Base-by-base conservation (phyloP, 2,888 invertebrate species). In the Crematogaster levior region DNA sequence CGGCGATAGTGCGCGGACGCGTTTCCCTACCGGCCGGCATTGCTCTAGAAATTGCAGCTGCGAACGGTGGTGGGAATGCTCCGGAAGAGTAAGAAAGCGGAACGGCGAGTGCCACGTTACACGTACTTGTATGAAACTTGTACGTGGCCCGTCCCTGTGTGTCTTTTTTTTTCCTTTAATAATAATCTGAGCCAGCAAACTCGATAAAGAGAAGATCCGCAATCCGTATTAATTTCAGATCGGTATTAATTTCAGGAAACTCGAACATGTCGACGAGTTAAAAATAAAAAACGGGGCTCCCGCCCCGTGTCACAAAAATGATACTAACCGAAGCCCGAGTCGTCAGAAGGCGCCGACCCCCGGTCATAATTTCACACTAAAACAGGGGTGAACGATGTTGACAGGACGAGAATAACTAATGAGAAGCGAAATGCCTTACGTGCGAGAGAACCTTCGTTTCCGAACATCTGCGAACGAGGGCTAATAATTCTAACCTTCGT, bases 51-150 rank as follows among this genome's bases (percentile, higher is more conserved):
- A 90, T 74, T 86, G 86, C 86, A 87, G 72, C 77, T 73, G 72
- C 84, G n/a, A 24, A 18, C 40, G 27, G 79, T 75, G 86, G 85
- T 77, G 87, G 83, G 89, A 92, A 89, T 92, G 93, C 88, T 92
- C 93, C 93, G 93, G 91, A 94, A 94, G 93, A 91, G 92, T 91
- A 93, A 93, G 94, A 94, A 94, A 94, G 94, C 93, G 94, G 92
- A 93, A 94, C 94, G 93, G 74, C 88, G 90, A 90, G 86, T 85
- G 84, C 84, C 89, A 82, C 87, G 90, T 91, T 90, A 89, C 88
- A 86, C 83, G 91, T 89, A 89, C 91, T 90, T 89, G n/a, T n/a
- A n/a, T n/a, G 90, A 90, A 91, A 92, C 88, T 85, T 84, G 86
- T 87, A 83, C 85, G 87, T 85, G 83, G 87, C 86, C 87, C 85